phyloP scores from a whole-genome alignment of 1,140 invertebrate genomes.

The Caenorhabditis brenneri region DNA sequence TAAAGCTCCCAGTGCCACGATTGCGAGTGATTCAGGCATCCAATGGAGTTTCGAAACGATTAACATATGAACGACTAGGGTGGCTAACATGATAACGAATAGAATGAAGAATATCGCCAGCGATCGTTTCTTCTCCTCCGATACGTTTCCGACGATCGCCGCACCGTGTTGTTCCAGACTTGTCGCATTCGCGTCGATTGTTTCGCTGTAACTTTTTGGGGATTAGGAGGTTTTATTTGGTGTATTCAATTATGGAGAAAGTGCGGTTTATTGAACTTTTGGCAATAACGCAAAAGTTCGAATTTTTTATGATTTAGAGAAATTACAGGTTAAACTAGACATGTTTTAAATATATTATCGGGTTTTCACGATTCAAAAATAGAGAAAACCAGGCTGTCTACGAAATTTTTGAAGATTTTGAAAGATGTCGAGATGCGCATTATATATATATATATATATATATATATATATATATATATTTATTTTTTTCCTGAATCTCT shows the following conservation, averaged over 20 bases:
- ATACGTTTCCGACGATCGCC: constrained; percentile 46
- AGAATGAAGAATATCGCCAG: constrained; percentile 58
- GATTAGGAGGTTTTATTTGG: too few relatives aligned
- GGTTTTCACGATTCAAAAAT: too few relatives aligned
- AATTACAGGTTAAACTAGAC: too few relatives aligned
- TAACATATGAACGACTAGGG: constrained; percentile 90
- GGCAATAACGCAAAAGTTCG: too few relatives aligned
- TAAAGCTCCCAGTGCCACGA: constrained; percentile 76
- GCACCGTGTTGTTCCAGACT: constrained; percentile 48
- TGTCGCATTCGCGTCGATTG: constrained; percentile 42
- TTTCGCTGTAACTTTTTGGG: constrained; percentile 21
- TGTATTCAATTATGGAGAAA: neutral
- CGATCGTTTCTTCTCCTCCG: constrained; percentile 48
- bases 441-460: too few relatives aligned
- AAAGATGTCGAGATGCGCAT: too few relatives aligned
- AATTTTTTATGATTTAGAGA: too few relatives aligned
- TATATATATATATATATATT: too few relatives aligned
- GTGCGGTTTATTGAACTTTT: neutral
- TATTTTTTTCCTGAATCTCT: too few relatives aligned
- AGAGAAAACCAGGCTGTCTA: too few relatives aligned
- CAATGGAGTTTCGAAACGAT: constrained; percentile 93
- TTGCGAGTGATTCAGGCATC: constrained; percentile 92
- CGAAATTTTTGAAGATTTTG: too few relatives aligned
- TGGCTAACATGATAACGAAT: constrained; percentile 78
- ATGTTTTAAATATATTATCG: too few relatives aligned